These are phyloP conservation scores for Diplolepis rosae DNA, from an alignment of 2,888 invertebrate species.

Conservation along the genomic window DNA sequence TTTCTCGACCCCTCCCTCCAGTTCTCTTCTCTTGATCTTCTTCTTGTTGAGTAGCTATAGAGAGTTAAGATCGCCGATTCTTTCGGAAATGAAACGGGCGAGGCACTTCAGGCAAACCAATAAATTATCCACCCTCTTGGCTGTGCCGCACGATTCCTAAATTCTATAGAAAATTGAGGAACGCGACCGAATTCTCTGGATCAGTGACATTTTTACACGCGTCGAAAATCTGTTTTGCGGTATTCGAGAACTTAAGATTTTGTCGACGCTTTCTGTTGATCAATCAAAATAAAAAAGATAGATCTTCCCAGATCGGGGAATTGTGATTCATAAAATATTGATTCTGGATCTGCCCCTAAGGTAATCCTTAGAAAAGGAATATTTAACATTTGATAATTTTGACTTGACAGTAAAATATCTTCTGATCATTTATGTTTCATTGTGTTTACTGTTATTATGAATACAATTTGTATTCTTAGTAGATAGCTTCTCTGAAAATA, in stretches of 20 bases:
- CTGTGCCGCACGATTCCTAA: conserved; percentile 25
- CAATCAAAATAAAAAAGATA: conserved; percentile 16
- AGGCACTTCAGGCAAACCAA: conserved; percentile 44
- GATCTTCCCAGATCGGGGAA: background rate
- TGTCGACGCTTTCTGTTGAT: background rate
- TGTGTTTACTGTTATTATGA: no score
- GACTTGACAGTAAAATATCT: conserved; percentile 17
- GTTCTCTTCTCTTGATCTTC: conserved; percentile 26
- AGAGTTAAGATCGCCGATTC: conserved; percentile 23
- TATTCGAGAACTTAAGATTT: conserved; percentile 3
- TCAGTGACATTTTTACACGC: conserved; percentile 3
- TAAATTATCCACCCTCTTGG: conserved; percentile 46
- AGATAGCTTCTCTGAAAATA: no score
- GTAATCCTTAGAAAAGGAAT: background rate
- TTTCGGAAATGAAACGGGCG: conserved; percentile 36
- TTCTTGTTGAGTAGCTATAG: conserved; percentile 5
- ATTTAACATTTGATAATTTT: background rate
- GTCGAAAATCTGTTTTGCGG: conserved; percentile 26
- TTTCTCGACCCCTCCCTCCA: conserved; percentile 20
- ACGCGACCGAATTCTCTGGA: background rate
- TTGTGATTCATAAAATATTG: conserved; percentile 15
- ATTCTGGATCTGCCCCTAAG: background rate
- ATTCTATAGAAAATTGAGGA: conserved; percentile 3
- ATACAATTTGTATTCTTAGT: no score
- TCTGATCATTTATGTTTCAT: conserved; percentile 14